Conservation (phyloP, 1,140 invertebrate species). For the Anthonomus grandis region DNA sequence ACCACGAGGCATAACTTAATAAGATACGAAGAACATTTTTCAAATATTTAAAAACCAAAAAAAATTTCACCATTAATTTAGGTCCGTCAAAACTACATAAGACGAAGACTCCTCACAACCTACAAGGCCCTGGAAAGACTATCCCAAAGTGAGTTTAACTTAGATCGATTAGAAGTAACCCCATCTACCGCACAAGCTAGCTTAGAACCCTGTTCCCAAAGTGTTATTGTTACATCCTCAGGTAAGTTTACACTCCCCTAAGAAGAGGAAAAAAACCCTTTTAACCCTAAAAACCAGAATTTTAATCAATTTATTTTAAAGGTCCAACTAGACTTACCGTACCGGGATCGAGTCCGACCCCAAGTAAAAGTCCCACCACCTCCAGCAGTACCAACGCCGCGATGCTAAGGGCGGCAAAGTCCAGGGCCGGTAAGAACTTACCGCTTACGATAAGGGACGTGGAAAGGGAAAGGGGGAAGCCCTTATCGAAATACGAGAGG, state of each 20-base stretch:
- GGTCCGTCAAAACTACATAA: constrained; percentile 72
- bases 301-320: constrained; percentile 22
- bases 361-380: constrained; percentile 39
- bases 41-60: too few species aligned
- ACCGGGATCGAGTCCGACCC: constrained; percentile 50
- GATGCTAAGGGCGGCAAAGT: constrained; percentile 50
- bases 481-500: constrained; percentile 80
- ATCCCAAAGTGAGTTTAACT: constrained; percentile 77
- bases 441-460: constrained; percentile 72
- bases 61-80: constrained; percentile 41
- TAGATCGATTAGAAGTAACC: constrained; percentile 67
- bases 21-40: too few species aligned
- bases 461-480: constrained; percentile 76
- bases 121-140: constrained; percentile 77
- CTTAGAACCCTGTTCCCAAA: constrained; percentile 38
- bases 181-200: constrained; percentile 51
- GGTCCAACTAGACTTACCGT: constrained; percentile 54
- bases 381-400: constrained; percentile 44
- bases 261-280: neutral
- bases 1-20: too few species aligned
- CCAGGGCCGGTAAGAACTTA: constrained; percentile 53
- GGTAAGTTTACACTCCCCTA: constrained; percentile 35
- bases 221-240: constrained; percentile 30
- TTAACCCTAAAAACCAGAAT: too few species aligned
- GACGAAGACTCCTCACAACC: constrained; percentile 70